Base-by-base conservation (phyloP, 2,888 invertebrate species). In the Euspilapteryx auroguttella region DNA sequence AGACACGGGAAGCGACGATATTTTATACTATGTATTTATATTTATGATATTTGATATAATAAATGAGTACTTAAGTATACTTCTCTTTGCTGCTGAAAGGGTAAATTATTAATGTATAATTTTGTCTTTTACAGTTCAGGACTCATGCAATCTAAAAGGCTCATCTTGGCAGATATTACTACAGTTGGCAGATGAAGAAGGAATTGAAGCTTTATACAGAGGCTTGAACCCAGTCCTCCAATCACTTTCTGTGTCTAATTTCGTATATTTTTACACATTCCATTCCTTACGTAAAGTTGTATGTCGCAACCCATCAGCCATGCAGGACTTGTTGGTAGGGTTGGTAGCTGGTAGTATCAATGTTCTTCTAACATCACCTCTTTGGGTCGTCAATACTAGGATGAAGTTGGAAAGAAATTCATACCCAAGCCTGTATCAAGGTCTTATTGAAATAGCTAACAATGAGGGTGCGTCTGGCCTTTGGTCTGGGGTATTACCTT, bases 241-340 rank as follows among this genome's bases (percentile, higher is more conserved):
- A 42, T 89, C 90, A 36, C 66, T 94, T 3, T 93, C 91, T 41
- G 82, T 87, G 35, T 94, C 94, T 26, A 94, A 93, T 61, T 94
- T 94, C 68, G 87, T 94, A n/a, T 95, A 95, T 57, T 95, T 94
- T 55, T 95, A 94, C 63, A 82, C 90, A 44, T 94, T 93, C 59
- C 94, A 93, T 65, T 87, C 88, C 11, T 71, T 94, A 22, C 87
- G 91, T 47, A 76, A 75, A 29, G 39, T 78, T 34, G 52, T 55
- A 28, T 49, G 57, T 12, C 62, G 56, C 15, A 80, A 80, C 40
- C 79, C 81, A 24, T 82, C 82, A 27, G 86, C 89, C 2, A 39
- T 84, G 8, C 83, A 80, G 42, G 93, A 94, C 61, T 71, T 94
- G 21, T 48, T 85, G 31, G 73, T 90, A 37, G 93, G 90, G 12